Percentiles rank a stretch among this genome's conserved stretches.
phyloP scores from a whole-genome alignment of 2,797 vertebrate species.

The Helarctos malayanus region DNA sequence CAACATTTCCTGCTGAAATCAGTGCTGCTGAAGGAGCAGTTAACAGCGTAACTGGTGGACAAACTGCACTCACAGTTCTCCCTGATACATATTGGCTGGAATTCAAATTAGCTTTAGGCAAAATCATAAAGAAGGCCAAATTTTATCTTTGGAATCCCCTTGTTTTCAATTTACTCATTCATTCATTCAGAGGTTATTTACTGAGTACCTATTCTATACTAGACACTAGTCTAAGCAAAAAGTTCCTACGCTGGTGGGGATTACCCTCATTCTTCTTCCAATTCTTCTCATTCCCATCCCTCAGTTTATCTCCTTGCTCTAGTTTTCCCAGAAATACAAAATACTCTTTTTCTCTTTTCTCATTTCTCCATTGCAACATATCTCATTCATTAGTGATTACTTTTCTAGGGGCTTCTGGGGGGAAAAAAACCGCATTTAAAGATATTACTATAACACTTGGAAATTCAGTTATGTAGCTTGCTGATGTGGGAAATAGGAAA shows the following conservation, averaged over 20 bases:
- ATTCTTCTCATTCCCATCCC: background rate
- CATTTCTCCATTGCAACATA: background rate
- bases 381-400: background rate
- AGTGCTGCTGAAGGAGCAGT: background rate
- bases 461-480: background rate
- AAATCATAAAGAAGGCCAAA: constrained; percentile 56
- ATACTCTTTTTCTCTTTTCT: background rate
- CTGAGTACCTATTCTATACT: background rate
- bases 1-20: background rate
- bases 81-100: constrained; percentile 1
- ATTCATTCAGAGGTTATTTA: constrained; percentile 53
- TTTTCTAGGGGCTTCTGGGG: background rate
- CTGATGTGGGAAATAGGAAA: background rate
- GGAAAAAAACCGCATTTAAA: background rate
- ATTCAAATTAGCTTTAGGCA: constrained; percentile 58
- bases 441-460: background rate
- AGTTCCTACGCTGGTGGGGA: background rate
- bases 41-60: constrained; percentile 25
- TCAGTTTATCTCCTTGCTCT: background rate
- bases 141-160: constrained; percentile 47
- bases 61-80: background rate
- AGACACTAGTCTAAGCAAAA: background rate
- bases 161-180: constrained; percentile 48
- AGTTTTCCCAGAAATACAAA: constrained; percentile 4
- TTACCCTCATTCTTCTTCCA: background rate